Percentiles rank a stretch among this genome's conserved stretches.
phyloP scores from a whole-genome alignment of 2,113 vertebrate species.

The Uropsilus gracilis region DNA sequence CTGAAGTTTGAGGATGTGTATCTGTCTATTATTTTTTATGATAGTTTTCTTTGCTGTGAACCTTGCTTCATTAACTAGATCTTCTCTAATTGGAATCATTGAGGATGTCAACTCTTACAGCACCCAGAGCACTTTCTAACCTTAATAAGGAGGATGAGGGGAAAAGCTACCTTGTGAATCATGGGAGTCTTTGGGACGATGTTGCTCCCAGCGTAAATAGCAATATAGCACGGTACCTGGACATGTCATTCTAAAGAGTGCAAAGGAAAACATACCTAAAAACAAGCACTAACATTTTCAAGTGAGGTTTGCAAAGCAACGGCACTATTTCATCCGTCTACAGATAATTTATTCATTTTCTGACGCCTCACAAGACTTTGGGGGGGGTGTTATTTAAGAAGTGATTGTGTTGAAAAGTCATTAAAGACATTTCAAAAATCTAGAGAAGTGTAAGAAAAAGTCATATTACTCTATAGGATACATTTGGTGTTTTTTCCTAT shows the following conservation, averaged over 20 bases:
- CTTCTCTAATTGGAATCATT: conserved; percentile 26
- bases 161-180: not conserved
- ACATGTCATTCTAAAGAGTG: conserved; percentile 17
- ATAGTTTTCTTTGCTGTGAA: conserved; percentile 28
- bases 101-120: conserved; percentile 20
- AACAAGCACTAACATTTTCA: conserved; percentile 68
- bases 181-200: not conserved
- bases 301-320: conserved; percentile 59
- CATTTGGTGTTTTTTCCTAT: not conserved
- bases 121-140: conserved; percentile 39
- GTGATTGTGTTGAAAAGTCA: not conserved
- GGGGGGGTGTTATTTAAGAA: not conserved
- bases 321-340: conserved; percentile 61
- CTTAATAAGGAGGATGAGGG: conserved; percentile 50
- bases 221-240: not conserved
- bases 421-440: conserved; percentile 26
- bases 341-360: conserved; percentile 64
- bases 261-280: conserved; percentile 49
- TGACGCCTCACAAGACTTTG: conserved; percentile 50
- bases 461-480: not conserved
- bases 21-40: conserved; percentile 46
- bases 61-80: conserved; percentile 36
- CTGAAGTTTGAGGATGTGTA: not conserved
- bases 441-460: conserved; percentile 10
- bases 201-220: conserved; percentile 42